phyloP scores from a whole-genome alignment of 2,888 invertebrate species.

The Caenorhabditis auriculariae region DNA sequence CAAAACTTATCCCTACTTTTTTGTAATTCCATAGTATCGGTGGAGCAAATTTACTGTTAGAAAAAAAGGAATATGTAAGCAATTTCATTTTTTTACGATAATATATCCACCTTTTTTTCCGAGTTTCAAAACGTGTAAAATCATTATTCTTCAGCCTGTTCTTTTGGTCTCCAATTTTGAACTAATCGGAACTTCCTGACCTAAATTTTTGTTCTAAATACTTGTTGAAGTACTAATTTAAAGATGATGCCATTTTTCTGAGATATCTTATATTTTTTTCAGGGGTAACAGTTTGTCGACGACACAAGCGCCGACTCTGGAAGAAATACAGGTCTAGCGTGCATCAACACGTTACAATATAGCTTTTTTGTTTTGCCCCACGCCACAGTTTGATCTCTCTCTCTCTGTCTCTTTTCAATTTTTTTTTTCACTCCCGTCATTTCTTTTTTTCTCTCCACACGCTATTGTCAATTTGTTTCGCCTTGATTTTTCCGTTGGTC shows the following conservation, averaged over 20 bases:
- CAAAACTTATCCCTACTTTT: too few species aligned
- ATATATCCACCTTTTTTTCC: constrained; percentile 1
- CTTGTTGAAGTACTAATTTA: too few species aligned
- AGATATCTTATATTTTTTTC: too few species aligned
- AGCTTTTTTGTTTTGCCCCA: neutral
- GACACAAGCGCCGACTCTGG: constrained; percentile 38
- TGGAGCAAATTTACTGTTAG: too few species aligned
- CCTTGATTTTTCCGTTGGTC: too few species aligned
- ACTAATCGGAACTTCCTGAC: too few species aligned
- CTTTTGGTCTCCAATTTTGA: too few species aligned
- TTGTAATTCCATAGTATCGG: too few species aligned
- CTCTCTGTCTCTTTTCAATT: neutral
- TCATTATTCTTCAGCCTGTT: constrained; percentile 8
- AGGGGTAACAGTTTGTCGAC: constrained; percentile 39
- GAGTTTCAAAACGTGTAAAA: constrained; percentile 9
- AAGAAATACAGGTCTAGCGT: constrained; percentile 49
- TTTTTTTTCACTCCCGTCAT: neutral
- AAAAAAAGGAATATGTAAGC: constrained; percentile 3
- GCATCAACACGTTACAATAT: neutral
- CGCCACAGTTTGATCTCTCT: too few species aligned
- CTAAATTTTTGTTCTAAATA: too few species aligned
- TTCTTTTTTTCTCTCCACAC: neutral
- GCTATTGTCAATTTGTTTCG: too few species aligned
- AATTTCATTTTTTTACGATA: neutral
- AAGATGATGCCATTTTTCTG: too few species aligned